phyloP scores from a whole-genome alignment of 2,113 vertebrate species.

The Rhizomys pruinosus region DNA sequence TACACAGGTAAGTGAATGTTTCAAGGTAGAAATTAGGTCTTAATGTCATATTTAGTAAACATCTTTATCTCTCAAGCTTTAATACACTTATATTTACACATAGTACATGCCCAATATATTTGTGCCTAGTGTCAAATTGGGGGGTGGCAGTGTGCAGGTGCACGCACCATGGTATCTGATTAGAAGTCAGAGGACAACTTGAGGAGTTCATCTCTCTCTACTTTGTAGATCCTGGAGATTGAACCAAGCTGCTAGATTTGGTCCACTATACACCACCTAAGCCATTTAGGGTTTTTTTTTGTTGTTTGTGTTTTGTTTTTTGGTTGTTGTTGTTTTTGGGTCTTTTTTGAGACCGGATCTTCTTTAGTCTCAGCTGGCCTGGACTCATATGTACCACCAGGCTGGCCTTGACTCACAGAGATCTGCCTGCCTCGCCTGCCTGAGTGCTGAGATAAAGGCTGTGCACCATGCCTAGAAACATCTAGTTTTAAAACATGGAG shows the following conservation, averaged over 20 bases:
- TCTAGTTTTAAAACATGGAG: slow-evolving; percentile 33
- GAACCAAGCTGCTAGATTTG: neutral
- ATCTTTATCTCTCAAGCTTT: slow-evolving; percentile 16
- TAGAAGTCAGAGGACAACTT: neutral
- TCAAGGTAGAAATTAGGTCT: neutral
- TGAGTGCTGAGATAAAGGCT: no score
- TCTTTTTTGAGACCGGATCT: neutral
- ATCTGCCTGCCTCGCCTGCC: no score
- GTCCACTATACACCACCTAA: neutral
- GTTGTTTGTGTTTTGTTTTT: no score
- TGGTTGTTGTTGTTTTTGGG: no score
- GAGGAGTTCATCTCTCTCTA: neutral
- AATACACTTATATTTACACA: neutral
- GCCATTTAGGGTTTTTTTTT: no score
- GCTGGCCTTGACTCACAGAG: no score
- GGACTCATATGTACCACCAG: no score
- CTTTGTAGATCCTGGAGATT: neutral
- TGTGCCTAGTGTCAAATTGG: neutral
- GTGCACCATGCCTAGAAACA: no score
- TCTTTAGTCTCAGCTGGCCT: no score
- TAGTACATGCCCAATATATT: neutral
- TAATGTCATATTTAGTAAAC: neutral
- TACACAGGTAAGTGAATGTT: slow-evolving; percentile 92
- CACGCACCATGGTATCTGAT: no score
- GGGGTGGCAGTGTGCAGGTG: neutral